Evolutionary conservation across 1,140 invertebrate genomes (phyloP).

Genomic region (Melitaea cinxia): DNA sequence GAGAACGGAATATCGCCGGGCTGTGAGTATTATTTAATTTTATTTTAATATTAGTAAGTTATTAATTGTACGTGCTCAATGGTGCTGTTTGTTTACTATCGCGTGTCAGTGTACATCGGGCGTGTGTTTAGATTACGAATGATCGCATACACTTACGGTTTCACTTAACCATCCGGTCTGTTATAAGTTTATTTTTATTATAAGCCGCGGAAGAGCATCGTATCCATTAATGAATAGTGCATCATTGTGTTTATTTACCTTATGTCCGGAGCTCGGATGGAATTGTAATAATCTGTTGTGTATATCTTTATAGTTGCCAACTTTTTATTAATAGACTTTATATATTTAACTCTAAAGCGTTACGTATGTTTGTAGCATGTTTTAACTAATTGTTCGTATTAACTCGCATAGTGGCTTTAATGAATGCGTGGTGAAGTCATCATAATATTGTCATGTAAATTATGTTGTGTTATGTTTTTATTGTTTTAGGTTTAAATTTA

Average conservation of each 20-base stretch:
- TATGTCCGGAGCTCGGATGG: neutral
- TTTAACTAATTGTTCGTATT: conserved; percentile 7
- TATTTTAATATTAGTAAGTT: conserved; percentile 8
- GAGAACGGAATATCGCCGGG: conserved; percentile 90
- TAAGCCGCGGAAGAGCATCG: conserved; percentile 38
- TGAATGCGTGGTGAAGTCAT: conserved; percentile 43
- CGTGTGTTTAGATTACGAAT: conserved; percentile 45
- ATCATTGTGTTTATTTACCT: conserved; percentile 27
- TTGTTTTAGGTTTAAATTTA: neutral
- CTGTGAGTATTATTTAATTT: conserved; percentile 85
- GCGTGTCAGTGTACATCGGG: conserved; percentile 25
- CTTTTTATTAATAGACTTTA: conserved; percentile 3
- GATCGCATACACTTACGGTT: conserved; percentile 46
- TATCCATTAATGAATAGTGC: conserved; percentile 47
- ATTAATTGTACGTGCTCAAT: neutral
- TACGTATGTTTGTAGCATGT: neutral
- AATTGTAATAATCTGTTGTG: conserved; percentile 6
- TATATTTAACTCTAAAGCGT: neutral
- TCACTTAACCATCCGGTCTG: conserved; percentile 44
- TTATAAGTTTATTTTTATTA: conserved; percentile 68
- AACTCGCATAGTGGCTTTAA: conserved; percentile 23
- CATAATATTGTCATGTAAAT: conserved; percentile 48
- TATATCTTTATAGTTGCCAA: neutral
- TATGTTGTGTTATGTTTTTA: conserved; percentile 47
- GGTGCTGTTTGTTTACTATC: conserved; percentile 51